Conservation (phyloP, 1,140 invertebrate species). For the Drosophila kikkawai region DNA sequence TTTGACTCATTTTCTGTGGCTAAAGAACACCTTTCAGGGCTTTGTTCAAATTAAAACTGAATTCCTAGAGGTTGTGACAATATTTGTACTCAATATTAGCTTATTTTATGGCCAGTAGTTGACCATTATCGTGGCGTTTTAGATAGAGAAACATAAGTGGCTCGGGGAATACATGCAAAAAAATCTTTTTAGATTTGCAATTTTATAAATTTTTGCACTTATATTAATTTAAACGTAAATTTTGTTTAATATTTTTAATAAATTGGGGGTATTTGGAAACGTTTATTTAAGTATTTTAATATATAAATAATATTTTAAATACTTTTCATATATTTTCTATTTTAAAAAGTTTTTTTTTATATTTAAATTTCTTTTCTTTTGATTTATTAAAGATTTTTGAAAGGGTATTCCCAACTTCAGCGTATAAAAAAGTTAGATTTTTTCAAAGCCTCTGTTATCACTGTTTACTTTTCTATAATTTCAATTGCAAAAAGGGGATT, state of each 20-base stretch:
- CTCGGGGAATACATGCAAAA: background rate
- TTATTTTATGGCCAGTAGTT: conserved; percentile 1
- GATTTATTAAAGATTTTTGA: background rate
- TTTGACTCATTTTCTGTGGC: background rate
- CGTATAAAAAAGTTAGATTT: no score
- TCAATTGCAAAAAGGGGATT: background rate
- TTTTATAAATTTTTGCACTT: no score
- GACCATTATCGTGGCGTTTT: background rate
- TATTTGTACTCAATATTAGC: background rate
- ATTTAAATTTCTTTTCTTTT: background rate
- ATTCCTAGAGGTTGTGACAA: background rate
- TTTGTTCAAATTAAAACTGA: background rate
- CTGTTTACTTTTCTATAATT: background rate
- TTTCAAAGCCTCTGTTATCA: background rate
- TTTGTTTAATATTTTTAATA: background rate
- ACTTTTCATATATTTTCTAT: no score
- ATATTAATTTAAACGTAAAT: background rate
- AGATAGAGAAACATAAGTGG: background rate
- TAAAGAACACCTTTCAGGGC: background rate
- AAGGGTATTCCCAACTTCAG: background rate
- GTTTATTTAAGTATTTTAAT: background rate
- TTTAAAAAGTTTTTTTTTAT: background rate
- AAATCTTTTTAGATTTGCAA: background rate
- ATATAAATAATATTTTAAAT: no score
- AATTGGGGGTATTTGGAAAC: background rate